Percentiles rank a stretch among this genome's conserved stretches.
Conservation (phyloP, 2,888 invertebrate genomes). For the Salpingus planirostris region DNA sequence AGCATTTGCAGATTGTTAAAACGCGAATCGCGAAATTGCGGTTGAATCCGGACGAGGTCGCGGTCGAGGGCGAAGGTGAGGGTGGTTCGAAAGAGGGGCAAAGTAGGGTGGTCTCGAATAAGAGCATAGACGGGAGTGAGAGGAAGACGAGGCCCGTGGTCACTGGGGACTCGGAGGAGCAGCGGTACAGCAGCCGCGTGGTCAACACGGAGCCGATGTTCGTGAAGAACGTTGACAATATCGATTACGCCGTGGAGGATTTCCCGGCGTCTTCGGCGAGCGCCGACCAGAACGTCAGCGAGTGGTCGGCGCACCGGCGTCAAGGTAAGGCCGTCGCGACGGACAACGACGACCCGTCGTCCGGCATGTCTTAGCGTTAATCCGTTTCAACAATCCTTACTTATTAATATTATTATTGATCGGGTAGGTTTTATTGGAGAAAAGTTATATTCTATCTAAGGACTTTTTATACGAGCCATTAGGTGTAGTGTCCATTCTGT, state of each 20-base stretch:
- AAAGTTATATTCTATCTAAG: conserved; percentile 32
- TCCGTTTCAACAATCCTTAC: conserved; percentile 13
- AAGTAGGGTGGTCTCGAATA: conserved; percentile 38
- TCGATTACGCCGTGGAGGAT: conserved; percentile 22
- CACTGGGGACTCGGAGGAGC: conserved; percentile 38
- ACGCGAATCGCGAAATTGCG: conserved; percentile 49
- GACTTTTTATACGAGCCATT: conserved; percentile 43
- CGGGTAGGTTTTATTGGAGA: too few relatives aligned
- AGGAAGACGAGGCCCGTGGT: conserved; percentile 37
- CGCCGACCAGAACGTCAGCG: conserved; percentile 16
- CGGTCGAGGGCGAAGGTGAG: conserved; percentile 27
- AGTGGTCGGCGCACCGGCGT: conserved; percentile 11
- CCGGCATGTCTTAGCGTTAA: conserved; percentile 43
- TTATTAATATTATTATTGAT: too few relatives aligned
- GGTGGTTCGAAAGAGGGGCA: conserved; percentile 21
- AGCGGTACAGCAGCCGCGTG: conserved; percentile 39
- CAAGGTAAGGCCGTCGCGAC: conserved; percentile 22
- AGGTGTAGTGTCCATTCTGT: conserved; percentile 45
- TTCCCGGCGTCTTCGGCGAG: background rate
- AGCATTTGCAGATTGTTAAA: conserved; percentile 83
- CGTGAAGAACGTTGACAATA: conserved; percentile 36
- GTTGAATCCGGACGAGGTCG: conserved; percentile 32
- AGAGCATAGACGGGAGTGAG: conserved; percentile 37
- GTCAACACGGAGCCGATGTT: conserved; percentile 42
- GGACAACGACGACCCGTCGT: conserved; percentile 42